These are phyloP conservation scores for Agapornis canus DNA, from an alignment of 2,797 vertebrate species.

Conservation along the genomic window DNA sequence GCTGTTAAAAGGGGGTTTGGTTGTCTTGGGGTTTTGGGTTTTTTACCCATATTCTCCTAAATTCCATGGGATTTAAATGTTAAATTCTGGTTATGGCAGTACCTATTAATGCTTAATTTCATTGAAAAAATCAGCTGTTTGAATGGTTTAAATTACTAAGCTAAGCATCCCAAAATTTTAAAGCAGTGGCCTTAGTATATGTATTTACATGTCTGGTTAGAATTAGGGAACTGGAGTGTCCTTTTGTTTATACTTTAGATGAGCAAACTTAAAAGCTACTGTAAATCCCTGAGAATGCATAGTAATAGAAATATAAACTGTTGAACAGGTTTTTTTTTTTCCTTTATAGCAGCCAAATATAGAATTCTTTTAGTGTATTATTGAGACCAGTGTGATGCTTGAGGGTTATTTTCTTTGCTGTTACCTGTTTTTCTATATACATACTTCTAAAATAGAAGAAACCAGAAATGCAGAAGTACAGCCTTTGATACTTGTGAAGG, in stretches of 20 bases:
- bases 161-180: not conserved
- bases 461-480: not conserved
- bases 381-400: not conserved
- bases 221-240: not conserved
- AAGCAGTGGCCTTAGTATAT: not conserved
- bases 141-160: not conserved
- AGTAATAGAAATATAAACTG: not conserved
- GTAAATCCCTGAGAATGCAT: not conserved
- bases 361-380: not conserved
- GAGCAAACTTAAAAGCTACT: not conserved
- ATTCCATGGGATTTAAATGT: not conserved
- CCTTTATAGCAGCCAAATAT: not conserved
- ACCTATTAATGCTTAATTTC: not conserved
- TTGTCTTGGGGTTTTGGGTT: not conserved
- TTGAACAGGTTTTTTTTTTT: not conserved
- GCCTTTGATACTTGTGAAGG: not conserved
- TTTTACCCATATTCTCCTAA: not conserved
- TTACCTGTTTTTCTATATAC: not conserved
- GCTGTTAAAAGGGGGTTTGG: not conserved
- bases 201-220: not conserved
- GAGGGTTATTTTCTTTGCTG: not conserved
- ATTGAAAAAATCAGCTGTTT: not conserved
- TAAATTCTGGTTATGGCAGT: not conserved
- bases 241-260: not conserved
- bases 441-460: not conserved